phyloP scores from a whole-genome alignment of 2,888 invertebrate species.

The Lithophane socia region DNA sequence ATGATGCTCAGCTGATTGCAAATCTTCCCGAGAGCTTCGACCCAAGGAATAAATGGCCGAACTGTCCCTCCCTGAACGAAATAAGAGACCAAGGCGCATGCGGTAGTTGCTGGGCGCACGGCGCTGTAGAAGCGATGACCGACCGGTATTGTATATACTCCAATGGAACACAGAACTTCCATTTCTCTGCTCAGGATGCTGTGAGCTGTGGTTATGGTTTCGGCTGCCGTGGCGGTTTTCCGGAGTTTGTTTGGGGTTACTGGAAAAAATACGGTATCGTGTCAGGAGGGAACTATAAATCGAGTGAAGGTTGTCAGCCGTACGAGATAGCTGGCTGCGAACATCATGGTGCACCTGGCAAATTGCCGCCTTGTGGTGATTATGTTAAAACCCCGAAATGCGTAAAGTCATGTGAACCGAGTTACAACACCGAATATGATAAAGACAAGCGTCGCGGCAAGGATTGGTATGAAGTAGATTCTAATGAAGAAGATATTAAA shows the following conservation, averaged over 20 bases:
- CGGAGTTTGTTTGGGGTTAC: not conserved
- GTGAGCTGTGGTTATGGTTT: not conserved
- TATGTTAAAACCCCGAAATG: no score
- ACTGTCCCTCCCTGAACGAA: conserved; percentile 23
- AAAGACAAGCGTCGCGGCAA: no score
- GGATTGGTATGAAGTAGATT: no score
- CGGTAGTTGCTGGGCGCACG: conserved; percentile 26
- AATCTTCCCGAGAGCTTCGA: conserved; percentile 41
- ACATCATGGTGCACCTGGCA: no score
- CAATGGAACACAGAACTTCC: not conserved
- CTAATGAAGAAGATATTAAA: no score
- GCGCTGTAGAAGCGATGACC: conserved; percentile 12
- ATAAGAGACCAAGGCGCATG: conserved; percentile 35
- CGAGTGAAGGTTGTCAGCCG: no score
- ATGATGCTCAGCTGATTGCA: conserved; percentile 19
- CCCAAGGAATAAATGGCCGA: conserved; percentile 21
- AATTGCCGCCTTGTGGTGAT: no score
- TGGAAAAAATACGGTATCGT: conserved; percentile 1
- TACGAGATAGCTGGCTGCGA: no score
- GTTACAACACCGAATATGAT: no score
- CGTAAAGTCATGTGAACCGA: no score
- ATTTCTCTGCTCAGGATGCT: conserved; percentile 12
- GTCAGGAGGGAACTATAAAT: no score
- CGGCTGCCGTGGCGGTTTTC: not conserved
- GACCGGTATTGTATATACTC: conserved; percentile 22